A percentile compares a stretch with the other conserved stretches of the same genome.
Evolutionary conservation across 2,888 invertebrate species (phyloP).

Genomic region (Andricus quercusramuli): DNA sequence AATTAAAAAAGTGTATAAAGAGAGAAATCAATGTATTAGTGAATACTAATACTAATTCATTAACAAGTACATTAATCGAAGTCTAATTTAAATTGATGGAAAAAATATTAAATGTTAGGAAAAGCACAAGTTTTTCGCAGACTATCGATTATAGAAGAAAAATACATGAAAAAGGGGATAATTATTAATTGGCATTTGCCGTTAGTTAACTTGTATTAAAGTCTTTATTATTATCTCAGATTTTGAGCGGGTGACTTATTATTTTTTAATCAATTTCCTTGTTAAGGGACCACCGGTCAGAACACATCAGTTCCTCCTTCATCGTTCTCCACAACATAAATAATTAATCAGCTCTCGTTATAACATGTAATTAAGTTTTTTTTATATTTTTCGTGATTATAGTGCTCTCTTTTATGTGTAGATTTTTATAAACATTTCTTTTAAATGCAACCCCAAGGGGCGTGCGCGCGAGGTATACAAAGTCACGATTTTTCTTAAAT

Average conservation of each 20-base stretch:
- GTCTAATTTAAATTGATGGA: neutral
- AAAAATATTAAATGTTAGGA: neutral
- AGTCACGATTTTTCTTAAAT: constrained; percentile 59
- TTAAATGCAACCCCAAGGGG: constrained; percentile 64
- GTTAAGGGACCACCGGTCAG: constrained; percentile 54
- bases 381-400: constrained; percentile 50
- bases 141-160: constrained; percentile 53
- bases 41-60: too few species aligned
- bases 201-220: constrained; percentile 75
- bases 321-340: constrained; percentile 46
- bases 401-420: constrained; percentile 53
- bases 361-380: constrained; percentile 44
- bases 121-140: constrained; percentile 43
- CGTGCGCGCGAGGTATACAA: constrained; percentile 66
- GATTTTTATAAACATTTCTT: constrained; percentile 63
- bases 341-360: constrained; percentile 42
- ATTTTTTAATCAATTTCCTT: constrained; percentile 61
- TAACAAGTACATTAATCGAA: too few species aligned
- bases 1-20: neutral
- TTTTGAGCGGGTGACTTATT: constrained; percentile 72
- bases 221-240: constrained; percentile 76
- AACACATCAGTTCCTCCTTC: constrained; percentile 53
- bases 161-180: constrained; percentile 56
- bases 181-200: constrained; percentile 58
- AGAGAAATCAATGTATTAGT: too few species aligned